Percentiles rank a stretch among this genome's conserved stretches.
Evolutionary conservation across 92 coral and sea anemone genomes (phyloP).

Genomic region (Parazoanthus atlanticus): DNA sequence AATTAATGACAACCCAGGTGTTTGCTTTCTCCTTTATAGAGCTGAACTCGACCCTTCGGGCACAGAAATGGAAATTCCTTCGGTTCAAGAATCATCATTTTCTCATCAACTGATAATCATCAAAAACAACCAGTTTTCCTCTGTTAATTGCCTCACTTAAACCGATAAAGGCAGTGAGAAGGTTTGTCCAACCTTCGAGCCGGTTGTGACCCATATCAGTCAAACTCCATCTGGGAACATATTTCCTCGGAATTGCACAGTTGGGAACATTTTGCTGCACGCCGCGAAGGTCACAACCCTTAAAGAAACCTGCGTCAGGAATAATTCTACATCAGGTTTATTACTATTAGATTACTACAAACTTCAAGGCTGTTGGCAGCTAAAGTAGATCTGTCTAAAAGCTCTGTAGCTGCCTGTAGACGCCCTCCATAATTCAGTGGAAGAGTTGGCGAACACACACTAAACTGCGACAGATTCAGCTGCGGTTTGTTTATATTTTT

Average conservation of each 20-base stretch:
- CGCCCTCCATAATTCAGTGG: background rate
- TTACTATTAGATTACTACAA: conserved; percentile 20
- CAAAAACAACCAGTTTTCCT: conserved; percentile 29
- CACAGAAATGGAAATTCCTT: conserved; percentile 16
- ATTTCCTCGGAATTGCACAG: conserved; percentile 37
- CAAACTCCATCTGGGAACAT: conserved; percentile 25
- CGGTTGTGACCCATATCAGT: conserved; percentile 21
- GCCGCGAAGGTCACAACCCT: conserved; percentile 35
- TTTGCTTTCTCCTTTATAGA: background rate
- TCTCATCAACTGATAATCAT: conserved; percentile 39
- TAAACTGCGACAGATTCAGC: background rate
- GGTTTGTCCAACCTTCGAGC: conserved; percentile 3
- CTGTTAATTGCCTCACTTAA: conserved; percentile 39
- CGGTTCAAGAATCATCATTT: conserved; percentile 19
- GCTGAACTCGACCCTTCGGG: conserved; percentile 14
- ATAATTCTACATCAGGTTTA: conserved; percentile 9
- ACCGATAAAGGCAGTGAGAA: conserved; percentile 34
- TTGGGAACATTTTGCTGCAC: conserved; percentile 10
- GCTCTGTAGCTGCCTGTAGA: conserved; percentile 5
- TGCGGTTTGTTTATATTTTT: background rate
- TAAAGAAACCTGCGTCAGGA: conserved; percentile 13
- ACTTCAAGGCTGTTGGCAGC: conserved; percentile 13
- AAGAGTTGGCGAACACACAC: background rate
- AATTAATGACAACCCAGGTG: background rate
- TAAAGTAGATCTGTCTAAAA: conserved; percentile 1